A percentile compares a stretch with the other conserved stretches of the same genome.
These are phyloP conservation scores for Sebastes oblongus DNA, from an alignment of 2,797 vertebrate genomes.

Conservation along the genomic window DNA sequence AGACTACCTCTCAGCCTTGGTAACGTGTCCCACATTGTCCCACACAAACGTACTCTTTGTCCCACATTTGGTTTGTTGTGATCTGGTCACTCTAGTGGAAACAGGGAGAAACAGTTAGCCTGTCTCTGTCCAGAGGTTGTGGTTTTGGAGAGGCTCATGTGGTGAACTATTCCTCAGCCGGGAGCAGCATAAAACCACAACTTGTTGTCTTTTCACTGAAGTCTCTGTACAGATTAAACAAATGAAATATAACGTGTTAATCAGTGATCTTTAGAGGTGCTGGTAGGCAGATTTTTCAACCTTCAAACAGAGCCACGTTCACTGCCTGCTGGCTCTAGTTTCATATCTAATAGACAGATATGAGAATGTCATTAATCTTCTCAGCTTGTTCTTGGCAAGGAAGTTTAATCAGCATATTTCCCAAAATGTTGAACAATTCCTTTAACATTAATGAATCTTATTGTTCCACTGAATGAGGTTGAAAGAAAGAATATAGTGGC, in stretches of 20 bases:
- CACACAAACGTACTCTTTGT: too few species aligned
- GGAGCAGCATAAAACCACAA: not conserved
- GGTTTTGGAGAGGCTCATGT: not conserved
- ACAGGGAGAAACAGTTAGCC: not conserved
- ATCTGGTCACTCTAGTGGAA: too few species aligned
- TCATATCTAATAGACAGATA: too few species aligned
- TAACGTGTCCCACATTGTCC: too few species aligned
- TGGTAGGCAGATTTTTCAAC: not conserved
- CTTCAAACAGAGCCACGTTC: not conserved
- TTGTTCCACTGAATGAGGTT: not conserved
- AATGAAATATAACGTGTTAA: not conserved
- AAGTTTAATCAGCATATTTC: not conserved
- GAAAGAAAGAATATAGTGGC: not conserved
- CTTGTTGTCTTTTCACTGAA: not conserved
- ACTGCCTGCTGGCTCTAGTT: not conserved
- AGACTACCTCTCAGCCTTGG: too few species aligned
- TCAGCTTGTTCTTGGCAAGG: not conserved
- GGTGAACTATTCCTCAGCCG: not conserved
- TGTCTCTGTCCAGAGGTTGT: not conserved
- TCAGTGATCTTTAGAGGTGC: not conserved
- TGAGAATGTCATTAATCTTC: not conserved
- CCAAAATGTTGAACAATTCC: not conserved
- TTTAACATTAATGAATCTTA: not conserved
- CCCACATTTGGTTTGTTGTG: too few species aligned
- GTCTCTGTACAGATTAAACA: not conserved